Evolutionary conservation across 2,113 vertebrate genomes (phyloP).

Genomic region (Pan paniscus): DNA sequence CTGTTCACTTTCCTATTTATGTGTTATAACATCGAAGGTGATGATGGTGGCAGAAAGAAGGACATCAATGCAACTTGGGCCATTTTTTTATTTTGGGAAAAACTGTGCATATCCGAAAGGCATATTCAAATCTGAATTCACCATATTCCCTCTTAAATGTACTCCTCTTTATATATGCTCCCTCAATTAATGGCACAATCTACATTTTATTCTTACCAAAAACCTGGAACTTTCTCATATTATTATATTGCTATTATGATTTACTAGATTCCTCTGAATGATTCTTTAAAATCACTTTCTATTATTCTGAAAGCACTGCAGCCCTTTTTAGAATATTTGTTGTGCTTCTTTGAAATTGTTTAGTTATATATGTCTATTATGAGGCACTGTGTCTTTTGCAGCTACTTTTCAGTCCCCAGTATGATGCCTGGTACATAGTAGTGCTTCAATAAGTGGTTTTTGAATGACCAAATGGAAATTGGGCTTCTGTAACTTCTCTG

Average conservation of each 20-base stretch:
- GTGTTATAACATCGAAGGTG: background rate
- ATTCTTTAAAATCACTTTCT: background rate
- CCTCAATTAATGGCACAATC: background rate
- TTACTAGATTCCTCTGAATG: background rate
- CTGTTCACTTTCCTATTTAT: background rate
- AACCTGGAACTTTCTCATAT: background rate
- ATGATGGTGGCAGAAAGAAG: background rate
- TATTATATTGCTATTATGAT: background rate
- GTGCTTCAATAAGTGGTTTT: background rate
- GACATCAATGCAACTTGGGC: background rate
- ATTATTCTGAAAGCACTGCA: background rate
- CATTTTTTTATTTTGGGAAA: background rate
- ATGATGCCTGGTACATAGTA: background rate
- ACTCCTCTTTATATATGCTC: background rate
- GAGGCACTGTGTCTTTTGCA: background rate
- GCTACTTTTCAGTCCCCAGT: background rate
- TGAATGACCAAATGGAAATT: background rate
- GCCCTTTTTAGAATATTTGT: background rate
- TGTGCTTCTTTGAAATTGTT: background rate
- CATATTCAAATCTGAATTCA: background rate
- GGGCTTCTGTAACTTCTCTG: background rate
- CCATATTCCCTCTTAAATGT: background rate
- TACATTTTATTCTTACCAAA: background rate
- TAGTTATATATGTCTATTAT: background rate
- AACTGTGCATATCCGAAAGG: background rate